Base-by-base conservation (phyloP, 2,888 invertebrate genomes). In the Pyrgus malvae region DNA sequence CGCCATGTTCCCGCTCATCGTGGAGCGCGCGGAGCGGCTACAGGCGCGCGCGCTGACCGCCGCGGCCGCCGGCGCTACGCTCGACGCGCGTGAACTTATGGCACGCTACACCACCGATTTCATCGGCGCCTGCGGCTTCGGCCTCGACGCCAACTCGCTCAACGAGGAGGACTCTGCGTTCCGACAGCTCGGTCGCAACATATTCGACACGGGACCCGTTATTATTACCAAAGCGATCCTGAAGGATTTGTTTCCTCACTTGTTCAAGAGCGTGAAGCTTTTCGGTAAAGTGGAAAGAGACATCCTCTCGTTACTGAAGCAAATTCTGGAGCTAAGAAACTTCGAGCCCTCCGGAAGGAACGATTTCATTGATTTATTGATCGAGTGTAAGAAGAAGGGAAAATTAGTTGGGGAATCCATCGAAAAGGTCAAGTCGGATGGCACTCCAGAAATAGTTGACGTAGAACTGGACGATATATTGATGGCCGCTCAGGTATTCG, bases 281-380 rank as follows among this genome's bases (percentile, higher is more conserved):
- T 14, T 76, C 45, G 57, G 59, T 1, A 64, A 60, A 31, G 65
- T 72, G 1, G 77, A 78, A 49, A 56, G 58, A 17, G 74, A 76
- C 7, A 51, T 78, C 55, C 59, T 63, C 5, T 56, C 63, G 11
- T 62, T 82, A 0, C 74, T 82, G 0, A 62, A 65, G 21, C 65
- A 68, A 7, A 78, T 81, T 25, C 57, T 76, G 27, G 69, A 67
- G 29, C 66, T 69, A 41, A 67, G 80, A 33, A 71, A 76, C 44
- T 70, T 76, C 38, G 62, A 74, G 53, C 78, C 78, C 0, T 76
- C 76, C 0, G 64, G 66, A 1, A 69, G 81, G 8, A 74, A 80
- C 21, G 81, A 82, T 50, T 81, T 82, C 23, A 74, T 82, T 3
- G 82, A 82, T 49, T 64, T 79, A 29, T 57, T 82, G 40, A 57